Percentiles rank a stretch among this genome's conserved stretches.
These are phyloP conservation scores for Bucorvus abyssinicus DNA, from an alignment of 2,797 vertebrate species.

Conservation along the genomic window DNA sequence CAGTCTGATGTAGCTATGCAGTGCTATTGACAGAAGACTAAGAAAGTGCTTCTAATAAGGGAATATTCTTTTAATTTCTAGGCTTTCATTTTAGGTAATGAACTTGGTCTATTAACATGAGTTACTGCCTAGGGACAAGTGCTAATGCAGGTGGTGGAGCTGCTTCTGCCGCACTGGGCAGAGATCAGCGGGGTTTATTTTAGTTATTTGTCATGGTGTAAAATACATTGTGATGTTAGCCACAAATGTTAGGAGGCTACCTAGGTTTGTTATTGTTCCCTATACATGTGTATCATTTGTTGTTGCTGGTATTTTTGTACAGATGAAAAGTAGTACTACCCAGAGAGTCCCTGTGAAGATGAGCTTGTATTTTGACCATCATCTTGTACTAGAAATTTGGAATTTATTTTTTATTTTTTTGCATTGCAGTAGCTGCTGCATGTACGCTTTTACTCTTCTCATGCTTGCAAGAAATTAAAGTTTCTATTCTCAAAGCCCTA, in stretches of 20 bases:
- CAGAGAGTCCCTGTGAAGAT: not conserved
- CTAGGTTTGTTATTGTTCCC: not conserved
- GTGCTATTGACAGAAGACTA: not conserved
- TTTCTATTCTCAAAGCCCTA: not conserved
- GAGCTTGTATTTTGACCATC: not conserved
- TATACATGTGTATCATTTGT: not conserved
- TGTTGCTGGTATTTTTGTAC: not conserved
- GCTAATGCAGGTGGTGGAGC: not conserved
- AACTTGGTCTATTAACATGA: not conserved
- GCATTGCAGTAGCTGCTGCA: not conserved
- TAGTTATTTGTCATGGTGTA: not conserved
- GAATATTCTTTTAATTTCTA: constrained; percentile 11
- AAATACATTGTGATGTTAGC: not conserved
- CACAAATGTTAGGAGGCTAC: not conserved
- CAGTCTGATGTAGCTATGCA: not conserved
- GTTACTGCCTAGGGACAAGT: not conserved
- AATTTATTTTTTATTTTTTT: not conserved
- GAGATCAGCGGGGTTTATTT: not conserved
- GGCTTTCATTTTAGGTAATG: not conserved
- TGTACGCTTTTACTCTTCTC: not conserved
- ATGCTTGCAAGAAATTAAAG: not conserved
- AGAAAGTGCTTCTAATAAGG: not conserved
- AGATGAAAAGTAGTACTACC: not conserved
- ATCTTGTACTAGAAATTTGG: not conserved
- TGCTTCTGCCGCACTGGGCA: not conserved